These are phyloP conservation scores for Knipowitschia caucasica DNA, from an alignment of 2,797 vertebrate species.

Conservation along the genomic window DNA sequence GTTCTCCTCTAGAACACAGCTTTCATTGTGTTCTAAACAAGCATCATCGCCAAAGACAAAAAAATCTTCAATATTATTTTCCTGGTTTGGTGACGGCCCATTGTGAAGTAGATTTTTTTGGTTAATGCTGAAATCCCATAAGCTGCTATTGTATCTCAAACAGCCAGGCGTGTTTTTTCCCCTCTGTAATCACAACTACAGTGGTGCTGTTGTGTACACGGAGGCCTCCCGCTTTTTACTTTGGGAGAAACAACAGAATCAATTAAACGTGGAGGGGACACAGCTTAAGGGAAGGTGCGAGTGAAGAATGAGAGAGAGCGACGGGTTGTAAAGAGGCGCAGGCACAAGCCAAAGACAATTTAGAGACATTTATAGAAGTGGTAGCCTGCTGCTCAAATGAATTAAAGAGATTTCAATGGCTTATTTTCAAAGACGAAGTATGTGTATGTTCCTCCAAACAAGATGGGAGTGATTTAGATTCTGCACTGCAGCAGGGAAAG, in stretches of 20 bases:
- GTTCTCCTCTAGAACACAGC: too few species aligned
- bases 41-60: conserved; percentile 20
- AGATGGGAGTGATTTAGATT: conserved; percentile 39
- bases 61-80: conserved; percentile 40
- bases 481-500: conserved; percentile 39
- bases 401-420: conserved; percentile 12
- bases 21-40: conserved; percentile 28
- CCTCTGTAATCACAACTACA: conserved; percentile 69
- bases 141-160: conserved; percentile 72
- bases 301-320: conserved; percentile 27
- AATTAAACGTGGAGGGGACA: conserved; percentile 53
- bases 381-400: conserved; percentile 19
- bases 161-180: conserved; percentile 61
- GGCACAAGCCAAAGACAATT: conserved; percentile 10
- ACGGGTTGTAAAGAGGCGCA: conserved; percentile 22
- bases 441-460: conserved; percentile 29
- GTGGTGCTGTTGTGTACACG: conserved; percentile 61
- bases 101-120: conserved; percentile 64
- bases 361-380: conserved; percentile 19
- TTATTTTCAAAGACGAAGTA: conserved; percentile 24
- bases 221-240: conserved; percentile 54
- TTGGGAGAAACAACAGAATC: conserved; percentile 58
- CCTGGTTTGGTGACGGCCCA: conserved; percentile 40
- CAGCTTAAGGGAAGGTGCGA: conserved; percentile 31
- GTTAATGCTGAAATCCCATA: conserved; percentile 69